These are phyloP conservation scores for Bos taurus DNA, from an alignment of 2,113 vertebrate species.

Conservation along the genomic window ARS-UCD2.0 NC_037338.1:101002501-101003000, in stretches of 20 bases:
- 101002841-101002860: neutral
- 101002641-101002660: neutral
- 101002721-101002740: neutral
- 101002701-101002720: neutral
- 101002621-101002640: neutral
- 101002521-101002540: neutral
- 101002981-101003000: neutral
- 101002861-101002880: neutral
- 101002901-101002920: neutral
- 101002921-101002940: neutral
- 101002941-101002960: neutral
- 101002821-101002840: neutral
- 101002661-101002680: neutral
- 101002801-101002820: neutral
- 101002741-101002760: neutral
- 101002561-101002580: neutral
- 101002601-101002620: neutral
- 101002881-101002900: neutral
- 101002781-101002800: neutral
- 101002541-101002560: neutral
- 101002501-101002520: neutral
- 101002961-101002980: neutral
- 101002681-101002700: neutral
- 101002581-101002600: too few species aligned
- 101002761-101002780: neutral